A percentile compares a stretch with the other conserved stretches of the same genome.
Conservation (phyloP, 1,140 invertebrate species). For the Drosophila bocki region DNA sequence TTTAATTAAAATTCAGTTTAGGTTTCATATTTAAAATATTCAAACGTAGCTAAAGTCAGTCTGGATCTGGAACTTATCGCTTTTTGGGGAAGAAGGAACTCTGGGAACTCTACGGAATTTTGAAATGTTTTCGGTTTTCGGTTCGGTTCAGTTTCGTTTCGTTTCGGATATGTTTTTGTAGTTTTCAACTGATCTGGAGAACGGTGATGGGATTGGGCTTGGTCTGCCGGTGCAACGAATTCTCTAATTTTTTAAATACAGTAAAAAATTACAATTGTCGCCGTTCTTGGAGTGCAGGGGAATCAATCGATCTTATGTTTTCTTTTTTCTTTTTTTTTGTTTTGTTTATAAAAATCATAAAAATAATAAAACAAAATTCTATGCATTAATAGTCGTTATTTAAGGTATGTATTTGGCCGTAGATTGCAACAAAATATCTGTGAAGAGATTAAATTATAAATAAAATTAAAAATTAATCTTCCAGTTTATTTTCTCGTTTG, state of each 20-base stretch:
- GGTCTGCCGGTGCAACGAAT: conserved; percentile 67
- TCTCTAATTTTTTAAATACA: conserved; percentile 65
- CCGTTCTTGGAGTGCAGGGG: conserved; percentile 68
- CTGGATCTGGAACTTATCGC: conserved; percentile 47
- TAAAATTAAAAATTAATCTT: conserved; percentile 81
- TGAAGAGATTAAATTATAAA: conserved; percentile 85
- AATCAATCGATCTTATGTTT: conserved; percentile 25
- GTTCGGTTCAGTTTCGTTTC: neutral
- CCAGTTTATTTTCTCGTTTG: conserved; percentile 28
- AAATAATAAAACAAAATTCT: conserved; percentile 68
- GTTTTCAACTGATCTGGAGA: conserved; percentile 49
- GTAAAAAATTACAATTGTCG: conserved; percentile 80
- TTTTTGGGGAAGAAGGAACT: conserved; percentile 39
- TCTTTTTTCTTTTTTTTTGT: conserved; percentile 23
- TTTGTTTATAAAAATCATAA: conserved; percentile 58
- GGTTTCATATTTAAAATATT: conserved; percentile 55
- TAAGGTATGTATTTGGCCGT: conserved; percentile 85
- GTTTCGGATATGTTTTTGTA: conserved; percentile 44
- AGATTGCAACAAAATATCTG: conserved; percentile 85
- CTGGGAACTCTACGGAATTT: conserved; percentile 38
- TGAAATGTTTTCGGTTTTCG: conserved; percentile 36
- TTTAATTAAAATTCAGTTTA: conserved; percentile 50
- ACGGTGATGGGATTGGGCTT: conserved; percentile 38
- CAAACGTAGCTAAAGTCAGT: conserved; percentile 54
- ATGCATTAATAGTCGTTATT: conserved; percentile 78